Evolutionary conservation across 2,797 vertebrate genomes (phyloP).

Genomic region (Poecilia velifera): DNA sequence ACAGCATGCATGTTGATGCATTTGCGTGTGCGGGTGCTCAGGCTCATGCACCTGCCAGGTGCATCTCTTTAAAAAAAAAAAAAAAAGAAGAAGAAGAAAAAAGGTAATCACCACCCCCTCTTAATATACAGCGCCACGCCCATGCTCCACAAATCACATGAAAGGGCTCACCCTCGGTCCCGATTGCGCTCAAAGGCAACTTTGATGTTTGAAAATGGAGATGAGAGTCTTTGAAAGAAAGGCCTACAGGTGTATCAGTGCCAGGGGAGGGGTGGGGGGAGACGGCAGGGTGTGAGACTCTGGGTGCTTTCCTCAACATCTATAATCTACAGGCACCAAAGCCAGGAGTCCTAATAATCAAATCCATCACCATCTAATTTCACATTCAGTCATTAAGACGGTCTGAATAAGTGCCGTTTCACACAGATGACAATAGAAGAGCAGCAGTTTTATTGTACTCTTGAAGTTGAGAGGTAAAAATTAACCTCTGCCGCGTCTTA

Average conservation of each 20-base stretch:
- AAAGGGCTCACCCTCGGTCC: conserved; percentile 71
- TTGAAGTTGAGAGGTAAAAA: conserved; percentile 19
- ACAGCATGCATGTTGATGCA: conserved; percentile 55
- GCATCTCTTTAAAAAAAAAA: conserved; percentile 72
- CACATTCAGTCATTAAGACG: conserved; percentile 30
- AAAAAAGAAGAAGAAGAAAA: neutral
- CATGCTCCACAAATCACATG: conserved; percentile 81
- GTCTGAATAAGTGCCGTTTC: conserved; percentile 16
- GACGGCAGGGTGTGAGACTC: conserved; percentile 57
- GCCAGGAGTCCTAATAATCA: conserved; percentile 22
- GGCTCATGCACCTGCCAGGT: conserved; percentile 82
- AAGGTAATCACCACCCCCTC: conserved; percentile 8
- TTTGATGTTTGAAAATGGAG: conserved; percentile 84
- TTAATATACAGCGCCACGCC: conserved; percentile 65
- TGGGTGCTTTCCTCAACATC: conserved; percentile 68
- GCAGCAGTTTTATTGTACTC: conserved; percentile 31
- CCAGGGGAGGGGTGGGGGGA: conserved; percentile 51
- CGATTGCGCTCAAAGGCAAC: conserved; percentile 78
- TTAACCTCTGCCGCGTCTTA: conserved; percentile 30
- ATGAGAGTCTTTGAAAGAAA: conserved; percentile 77
- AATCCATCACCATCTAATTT: conserved; percentile 60
- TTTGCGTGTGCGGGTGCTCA: conserved; percentile 63
- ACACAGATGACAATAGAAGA: conserved; percentile 33
- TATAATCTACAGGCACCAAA: conserved; percentile 51
- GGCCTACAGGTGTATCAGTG: conserved; percentile 77